A percentile compares a stretch with the other conserved stretches of the same genome.
These are phyloP conservation scores for Pachyseris speciosa DNA, from an alignment of 64 coral and sea anemone species.

Conservation along the genomic window DNA sequence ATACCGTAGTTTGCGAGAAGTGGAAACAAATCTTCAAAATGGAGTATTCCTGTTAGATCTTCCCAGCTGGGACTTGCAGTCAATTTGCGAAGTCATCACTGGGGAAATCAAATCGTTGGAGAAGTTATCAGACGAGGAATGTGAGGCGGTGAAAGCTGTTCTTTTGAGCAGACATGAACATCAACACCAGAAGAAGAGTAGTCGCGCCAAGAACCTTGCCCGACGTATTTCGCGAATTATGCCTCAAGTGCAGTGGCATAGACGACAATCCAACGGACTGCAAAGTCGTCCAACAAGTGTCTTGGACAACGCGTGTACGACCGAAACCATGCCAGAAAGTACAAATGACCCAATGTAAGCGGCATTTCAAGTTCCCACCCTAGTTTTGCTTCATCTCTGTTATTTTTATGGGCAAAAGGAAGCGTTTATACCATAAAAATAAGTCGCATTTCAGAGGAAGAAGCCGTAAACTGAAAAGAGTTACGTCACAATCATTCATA, in stretches of 20 bases:
- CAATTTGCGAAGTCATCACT: slow-evolving; percentile 74
- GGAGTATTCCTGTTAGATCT: slow-evolving; percentile 82
- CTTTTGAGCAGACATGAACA: slow-evolving; percentile 89
- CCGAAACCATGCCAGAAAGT: not conserved
- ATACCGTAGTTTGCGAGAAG: slow-evolving; percentile 70
- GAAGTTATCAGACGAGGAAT: slow-evolving; percentile 52
- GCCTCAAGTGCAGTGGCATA: not conserved
- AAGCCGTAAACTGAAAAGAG: no score
- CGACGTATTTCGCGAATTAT: slow-evolving; percentile 19
- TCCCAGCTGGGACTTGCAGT: slow-evolving; percentile 45
- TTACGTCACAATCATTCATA: no score
- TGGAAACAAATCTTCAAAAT: slow-evolving; percentile 73
- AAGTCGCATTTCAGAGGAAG: no score
- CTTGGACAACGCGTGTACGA: not conserved
- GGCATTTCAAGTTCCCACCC: not conserved
- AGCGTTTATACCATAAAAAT: no score
- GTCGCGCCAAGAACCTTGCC: not conserved
- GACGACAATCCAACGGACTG: not conserved
- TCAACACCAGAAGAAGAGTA: slow-evolving; percentile 75
- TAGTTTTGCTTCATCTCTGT: not conserved
- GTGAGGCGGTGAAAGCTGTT: slow-evolving; percentile 58
- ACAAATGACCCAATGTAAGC: not conserved
- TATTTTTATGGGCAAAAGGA: no score
- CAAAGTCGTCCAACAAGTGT: not conserved
- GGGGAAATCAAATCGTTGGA: slow-evolving; percentile 66